Evolutionary conservation across 2,888 invertebrate species (phyloP), one percentile per base, ranked within the genome.

Genomic region (Ariolimax columbianus): DNA sequence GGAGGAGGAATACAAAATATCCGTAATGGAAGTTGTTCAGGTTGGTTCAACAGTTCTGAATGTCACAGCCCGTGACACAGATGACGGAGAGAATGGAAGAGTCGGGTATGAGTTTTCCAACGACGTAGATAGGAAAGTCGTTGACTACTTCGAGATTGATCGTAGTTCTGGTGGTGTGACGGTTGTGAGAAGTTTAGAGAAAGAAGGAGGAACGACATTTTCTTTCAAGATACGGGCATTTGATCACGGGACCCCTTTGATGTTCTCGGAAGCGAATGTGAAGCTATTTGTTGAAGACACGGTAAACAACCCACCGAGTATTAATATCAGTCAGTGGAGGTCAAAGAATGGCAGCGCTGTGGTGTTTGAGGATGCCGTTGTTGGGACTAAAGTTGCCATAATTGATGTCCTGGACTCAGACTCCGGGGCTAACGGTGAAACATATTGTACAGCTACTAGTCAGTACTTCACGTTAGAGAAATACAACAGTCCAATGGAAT

Each of bases 231-330:
- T 88, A 26, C 78, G 77, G 30, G 87, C 87, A 4, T 80, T 68
- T 55, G 88, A 88, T 66, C 77, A 83, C 43, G 88, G 88, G 0
- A 82, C 77, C 4, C 86, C 88, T n/a, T 70, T 72, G 36, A 72
- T 86, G 78, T 86, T 77, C 30, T 82, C 86, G 1, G 82, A 82
- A 26, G 84, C 82, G 30, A 75, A 72, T 23, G 84, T 88, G 6
- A 40, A 51, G n/a, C 66, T 88, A 26, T 40, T 63, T 14, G 70
- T 88, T 11, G 72, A 84, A 68, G 87, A 88, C 77, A 88, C 86
- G 17, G 77, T 83, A 43, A 88, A 88, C 77, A 87, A 88, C 79
- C 78, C 83, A 26, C 88, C 88, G 9, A 77, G 59, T 9, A 88
- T 88, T 9, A 77, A 70, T 19, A 75, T 88, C 3, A 86, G 84